Base-by-base conservation (phyloP, 30 jellyfish, hydroid and myxozoan genomes). In the Turritopsis dohrnii region DNA sequence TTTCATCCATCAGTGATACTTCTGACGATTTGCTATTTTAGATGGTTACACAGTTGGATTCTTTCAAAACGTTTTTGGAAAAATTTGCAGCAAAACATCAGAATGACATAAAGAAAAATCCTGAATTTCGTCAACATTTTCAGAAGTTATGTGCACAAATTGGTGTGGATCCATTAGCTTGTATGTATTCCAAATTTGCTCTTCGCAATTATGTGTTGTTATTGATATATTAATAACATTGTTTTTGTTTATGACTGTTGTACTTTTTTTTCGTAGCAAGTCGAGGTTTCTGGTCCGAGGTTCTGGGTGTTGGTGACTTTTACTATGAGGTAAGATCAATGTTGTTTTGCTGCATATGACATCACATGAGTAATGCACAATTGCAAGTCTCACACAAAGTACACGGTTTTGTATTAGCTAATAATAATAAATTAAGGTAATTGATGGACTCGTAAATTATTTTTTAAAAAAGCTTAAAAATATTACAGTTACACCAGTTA, bases 91-190 rank as follows among this genome's bases (percentile, higher is more conserved):
- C 96, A 52, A 82, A 92, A 29, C 98, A 93, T 75, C 96, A 89
- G 71, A 53, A 84, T 27, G 96, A 93, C 52, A 86, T 93, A 66
- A 93, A 89, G 72, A 88, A 88, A 82, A 80, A 93, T 73, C 95
- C 87, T 22, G 98, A 93, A 76, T 93, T 93, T 79, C 83, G 98
- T 31, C 94, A 93, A 65, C 96, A 93, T 72, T 93, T 93, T 82
- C 98, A 88, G 81, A 83, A 83, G 65, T 80, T 93, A 89, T 93
- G 98, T 82, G 96, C 98, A 5, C 79, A 93, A 65, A 88, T 88
- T 79, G 98, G 98, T 65, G 96, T 93, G 8, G 98, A 93, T 79
- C 98, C 98, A 26, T 65, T 93, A 21, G 96, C 96, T 21, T 93
- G 98, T 88, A 79, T 72, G 96, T 76, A 5, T 41, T 41, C 60